phyloP scores from a whole-genome alignment of 2,113 vertebrate species.

The Scalopus aquaticus region DNA sequence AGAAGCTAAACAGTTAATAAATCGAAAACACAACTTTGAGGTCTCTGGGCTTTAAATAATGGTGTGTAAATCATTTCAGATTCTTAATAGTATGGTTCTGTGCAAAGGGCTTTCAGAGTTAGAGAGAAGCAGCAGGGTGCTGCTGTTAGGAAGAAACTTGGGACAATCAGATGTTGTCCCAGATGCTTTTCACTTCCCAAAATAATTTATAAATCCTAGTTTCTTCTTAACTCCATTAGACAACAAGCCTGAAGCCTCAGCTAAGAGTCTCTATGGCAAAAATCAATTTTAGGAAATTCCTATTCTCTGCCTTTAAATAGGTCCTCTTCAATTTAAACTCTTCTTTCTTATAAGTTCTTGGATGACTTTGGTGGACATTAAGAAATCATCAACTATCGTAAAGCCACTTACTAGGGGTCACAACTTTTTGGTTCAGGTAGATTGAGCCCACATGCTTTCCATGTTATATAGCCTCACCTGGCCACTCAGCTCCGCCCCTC shows the following conservation, averaged over 20 bases:
- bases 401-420: background rate
- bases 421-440: background rate
- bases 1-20: slow-evolving; percentile 43
- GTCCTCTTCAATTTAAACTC: background rate
- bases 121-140: background rate
- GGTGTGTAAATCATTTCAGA: background rate
- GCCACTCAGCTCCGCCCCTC: too few relatives aligned
- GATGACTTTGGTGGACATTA: background rate
- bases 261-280: background rate
- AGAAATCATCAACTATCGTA: background rate
- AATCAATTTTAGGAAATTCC: background rate
- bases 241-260: background rate
- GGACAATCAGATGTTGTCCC: background rate
- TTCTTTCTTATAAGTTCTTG: background rate
- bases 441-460: too few relatives aligned
- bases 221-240: background rate
- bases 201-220: slow-evolving; percentile 13
- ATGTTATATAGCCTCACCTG: too few relatives aligned
- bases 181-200: background rate
- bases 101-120: background rate
- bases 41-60: background rate
- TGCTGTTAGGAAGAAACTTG: background rate
- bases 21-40: slow-evolving; percentile 5
- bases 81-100: background rate
- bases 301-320: background rate